Base-by-base conservation (phyloP, 2,113 vertebrate genomes). In the Bubalus kerabau region DNA sequence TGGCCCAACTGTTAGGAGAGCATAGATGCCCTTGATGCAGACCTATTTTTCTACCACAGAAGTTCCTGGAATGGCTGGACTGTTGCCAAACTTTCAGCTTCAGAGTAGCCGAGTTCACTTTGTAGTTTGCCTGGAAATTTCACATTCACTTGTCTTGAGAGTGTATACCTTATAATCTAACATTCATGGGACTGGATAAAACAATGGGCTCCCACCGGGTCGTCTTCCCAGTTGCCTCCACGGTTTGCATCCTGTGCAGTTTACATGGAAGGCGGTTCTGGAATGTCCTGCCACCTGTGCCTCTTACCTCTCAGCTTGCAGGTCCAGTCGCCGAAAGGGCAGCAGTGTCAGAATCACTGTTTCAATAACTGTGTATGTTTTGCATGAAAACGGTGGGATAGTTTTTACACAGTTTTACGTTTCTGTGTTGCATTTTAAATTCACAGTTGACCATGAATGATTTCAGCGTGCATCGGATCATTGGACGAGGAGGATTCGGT, bases 401-500 rank as follows among this genome's bases (percentile, higher is more conserved):
- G 13, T 24, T 48, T 50, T 60, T 24, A 9, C 7, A 16, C 90
- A 7, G 21, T 2, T 36, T 59, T 32, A 23, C 5, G 10, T 85
- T 81, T n/a, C 74, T 16, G 12, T 71, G 81, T 50, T 48, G 7
- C 62, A 43, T 76, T 94, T 92, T 88, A 36, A 52, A 16, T 93
- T 97, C 93, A 3, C 99, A 99, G 99, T 98, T 99, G 98, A 99
- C 99, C 83, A 99, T 99, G 99, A 99, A 99, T 83, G 99, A 99
- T 98, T 99, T 99, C 99, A 99, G 99, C 91, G 99, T 99, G 19
- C 99, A 99, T 93, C 99, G 99, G 98, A 99, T 99, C 98, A 99
- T 99, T 67, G 99, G 99, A 88, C 98, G 99, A 97, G 99, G 99
- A 10, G 99, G 99, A 96, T 99, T 99, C 76, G 99, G 99, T 7